These are phyloP conservation scores for Prolemur simus DNA, from an alignment of 2,113 vertebrate genomes.

Conservation along the genomic window DNA sequence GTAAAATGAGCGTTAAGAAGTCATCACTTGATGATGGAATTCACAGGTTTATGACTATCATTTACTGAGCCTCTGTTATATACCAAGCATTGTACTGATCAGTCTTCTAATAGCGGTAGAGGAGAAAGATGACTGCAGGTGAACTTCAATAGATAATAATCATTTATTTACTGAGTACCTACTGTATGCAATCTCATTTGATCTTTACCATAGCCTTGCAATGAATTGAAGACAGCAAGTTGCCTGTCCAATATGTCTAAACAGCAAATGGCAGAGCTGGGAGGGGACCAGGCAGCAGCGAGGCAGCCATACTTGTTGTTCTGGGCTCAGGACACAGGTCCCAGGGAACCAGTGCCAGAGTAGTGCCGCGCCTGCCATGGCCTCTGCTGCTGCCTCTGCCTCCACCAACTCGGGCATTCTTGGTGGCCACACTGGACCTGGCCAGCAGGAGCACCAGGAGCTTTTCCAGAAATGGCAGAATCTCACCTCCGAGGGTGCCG, in stretches of 20 bases:
- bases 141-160: neutral
- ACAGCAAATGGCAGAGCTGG: neutral
- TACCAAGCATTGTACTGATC: neutral
- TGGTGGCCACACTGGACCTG: no score
- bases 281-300: no score
- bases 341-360: no score
- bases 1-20: neutral
- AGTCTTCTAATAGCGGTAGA: neutral
- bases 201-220: neutral
- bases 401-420: no score
- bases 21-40: neutral
- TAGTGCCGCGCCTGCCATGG: no score
- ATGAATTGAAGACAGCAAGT: neutral
- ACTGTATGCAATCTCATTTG: neutral
- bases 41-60: neutral
- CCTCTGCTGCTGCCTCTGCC: no score
- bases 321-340: no score
- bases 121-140: neutral
- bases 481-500: no score
- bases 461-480: no score
- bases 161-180: neutral
- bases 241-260: neutral
- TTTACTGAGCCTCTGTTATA: neutral
- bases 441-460: no score
- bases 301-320: no score